These are phyloP conservation scores for Eilema griseolum DNA, from an alignment of 2,888 invertebrate genomes.

Conservation along the genomic window DNA sequence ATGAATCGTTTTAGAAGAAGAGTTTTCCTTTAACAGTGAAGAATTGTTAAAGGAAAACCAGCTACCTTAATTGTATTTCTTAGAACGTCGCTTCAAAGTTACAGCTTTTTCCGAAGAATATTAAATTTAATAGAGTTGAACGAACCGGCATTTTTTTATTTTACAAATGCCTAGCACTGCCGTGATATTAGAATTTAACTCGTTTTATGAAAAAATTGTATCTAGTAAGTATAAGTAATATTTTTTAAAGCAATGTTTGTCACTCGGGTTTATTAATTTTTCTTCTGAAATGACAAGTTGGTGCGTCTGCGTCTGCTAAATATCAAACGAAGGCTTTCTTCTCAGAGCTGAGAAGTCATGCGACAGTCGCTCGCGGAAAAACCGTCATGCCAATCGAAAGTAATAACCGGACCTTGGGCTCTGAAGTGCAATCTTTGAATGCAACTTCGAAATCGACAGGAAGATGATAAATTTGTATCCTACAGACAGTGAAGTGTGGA, in stretches of 20 bases:
- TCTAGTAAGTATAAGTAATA: neutral
- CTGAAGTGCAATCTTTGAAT: too few relatives aligned
- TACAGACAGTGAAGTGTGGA: neutral
- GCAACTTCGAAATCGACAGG: too few relatives aligned
- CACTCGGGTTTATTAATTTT: neutral
- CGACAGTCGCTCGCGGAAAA: too few relatives aligned
- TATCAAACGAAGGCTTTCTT: too few relatives aligned
- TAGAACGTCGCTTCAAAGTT: conserved; percentile 20
- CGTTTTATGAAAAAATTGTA: neutral
- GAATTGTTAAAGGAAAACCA: neutral
- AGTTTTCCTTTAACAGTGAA: neutral
- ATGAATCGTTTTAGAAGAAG: neutral
- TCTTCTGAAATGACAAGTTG: neutral
- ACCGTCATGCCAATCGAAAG: too few relatives aligned
- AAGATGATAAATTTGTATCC: neutral
- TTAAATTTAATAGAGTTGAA: conserved; percentile 36
- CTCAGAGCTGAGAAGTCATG: too few relatives aligned
- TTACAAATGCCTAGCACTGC: neutral
- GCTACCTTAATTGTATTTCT: conserved; percentile 16
- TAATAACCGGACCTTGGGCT: too few relatives aligned
- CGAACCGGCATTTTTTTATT: conserved; percentile 34
- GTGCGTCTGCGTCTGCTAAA: too few relatives aligned
- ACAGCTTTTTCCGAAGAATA: conserved; percentile 36
- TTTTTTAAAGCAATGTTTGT: neutral
- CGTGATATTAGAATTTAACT: conserved; percentile 2